Evolutionary conservation across 2,113 vertebrate species (phyloP), one percentile per base, ranked within the genome.

Genomic region (Oryzias melastigma): DNA sequence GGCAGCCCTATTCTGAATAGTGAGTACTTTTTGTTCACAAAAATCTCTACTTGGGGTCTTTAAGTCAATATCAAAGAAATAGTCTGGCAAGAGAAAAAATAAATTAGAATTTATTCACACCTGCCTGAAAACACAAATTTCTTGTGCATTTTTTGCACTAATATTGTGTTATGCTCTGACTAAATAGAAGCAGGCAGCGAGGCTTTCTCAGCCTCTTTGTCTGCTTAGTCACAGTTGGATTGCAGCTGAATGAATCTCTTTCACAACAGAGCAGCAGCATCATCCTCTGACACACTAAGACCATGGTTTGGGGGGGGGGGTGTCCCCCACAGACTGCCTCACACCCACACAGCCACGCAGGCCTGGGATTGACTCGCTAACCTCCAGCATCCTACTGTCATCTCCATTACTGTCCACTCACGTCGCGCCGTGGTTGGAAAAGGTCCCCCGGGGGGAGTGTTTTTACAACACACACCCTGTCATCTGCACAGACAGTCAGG

Each of bases 341-440:
- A 54, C 61, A 74, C 69, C 63, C 2, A 65, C 52, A 69, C 69
- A 53, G 15, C 63, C 2, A 65, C 52, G 66, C 69, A 53, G 15
- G 61, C 20, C 57, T 45, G 60, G 62, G 61, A 56, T 65, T 55
- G 69, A 20, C 60, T 61, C 25, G 5, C 52, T 78, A 58, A 68
- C 85, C 83, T 65, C 67, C 40, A 54, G 75, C 68, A 6, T 65
- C 71, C 65, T 16, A 15, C 71, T 76, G 79, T 77, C 83, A 77
- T 73, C 62, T 65, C 60, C 41, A 60, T 65, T 78, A 57, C 60
- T 55, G 72, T 80, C 74, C 62, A 57, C 48, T 64, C 65, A 60
- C 74, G 17, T 52, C 40, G 4, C 1, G 48, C 53, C 18, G 18
- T 40, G 63, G 73, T 79, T 66, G 70, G 79, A 72, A 74, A 80